Evolutionary conservation across 2,888 invertebrate species (phyloP).

Genomic region (Lithosia quadra): DNA sequence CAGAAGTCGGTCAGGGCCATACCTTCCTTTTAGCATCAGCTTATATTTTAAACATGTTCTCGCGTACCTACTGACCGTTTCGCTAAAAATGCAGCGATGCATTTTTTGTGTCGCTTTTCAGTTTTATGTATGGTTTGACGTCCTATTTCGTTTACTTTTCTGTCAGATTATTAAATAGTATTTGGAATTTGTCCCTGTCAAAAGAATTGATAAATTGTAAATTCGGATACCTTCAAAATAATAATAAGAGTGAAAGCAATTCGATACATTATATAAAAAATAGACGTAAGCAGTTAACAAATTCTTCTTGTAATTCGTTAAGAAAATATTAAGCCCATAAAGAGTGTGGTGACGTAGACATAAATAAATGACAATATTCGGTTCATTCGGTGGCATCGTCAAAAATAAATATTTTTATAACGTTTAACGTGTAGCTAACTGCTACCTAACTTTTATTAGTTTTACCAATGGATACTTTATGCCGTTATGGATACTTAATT

Average conservation of each 20-base stretch:
- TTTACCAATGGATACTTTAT: background rate
- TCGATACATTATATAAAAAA: no score
- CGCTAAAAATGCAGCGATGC: constrained; percentile 48
- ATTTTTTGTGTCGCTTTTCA: constrained; percentile 31
- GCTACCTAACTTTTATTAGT: no score
- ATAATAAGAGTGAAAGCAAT: no score
- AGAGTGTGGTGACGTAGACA: background rate
- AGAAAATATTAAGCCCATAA: background rate
- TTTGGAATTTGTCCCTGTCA: background rate
- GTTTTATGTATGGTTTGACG: background rate
- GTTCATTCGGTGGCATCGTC: background rate
- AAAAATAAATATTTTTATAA: background rate
- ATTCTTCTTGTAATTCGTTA: no score
- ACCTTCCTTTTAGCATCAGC: constrained; percentile 61
- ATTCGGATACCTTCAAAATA: background rate
- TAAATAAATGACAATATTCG: background rate
- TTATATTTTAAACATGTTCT: constrained; percentile 58
- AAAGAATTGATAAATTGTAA: background rate
- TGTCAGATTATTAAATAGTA: background rate
- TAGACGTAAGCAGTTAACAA: no score
- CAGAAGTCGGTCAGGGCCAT: constrained; percentile 75
- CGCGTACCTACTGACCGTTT: constrained; percentile 44
- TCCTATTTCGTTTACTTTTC: background rate
- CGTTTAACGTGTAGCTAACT: background rate
- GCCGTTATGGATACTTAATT: background rate